phyloP scores from a whole-genome alignment of 2,797 vertebrate genomes.

The Pseudochromis fuscus region DNA sequence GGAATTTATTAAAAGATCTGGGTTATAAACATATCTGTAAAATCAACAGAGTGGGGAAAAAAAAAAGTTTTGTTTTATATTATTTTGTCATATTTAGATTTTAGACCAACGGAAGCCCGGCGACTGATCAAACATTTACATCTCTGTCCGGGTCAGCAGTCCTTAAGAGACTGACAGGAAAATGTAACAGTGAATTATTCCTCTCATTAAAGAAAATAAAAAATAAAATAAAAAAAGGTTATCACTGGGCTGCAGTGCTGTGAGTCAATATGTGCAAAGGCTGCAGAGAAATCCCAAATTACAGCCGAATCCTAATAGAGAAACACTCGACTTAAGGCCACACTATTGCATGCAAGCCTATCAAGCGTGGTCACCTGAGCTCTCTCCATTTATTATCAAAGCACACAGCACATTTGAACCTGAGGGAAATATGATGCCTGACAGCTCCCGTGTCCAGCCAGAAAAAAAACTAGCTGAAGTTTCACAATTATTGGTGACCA shows the following conservation, averaged over 20 bases:
- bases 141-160: slow-evolving; percentile 55
- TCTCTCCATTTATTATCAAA: slow-evolving; percentile 81
- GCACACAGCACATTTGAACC: slow-evolving; percentile 82
- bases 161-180: slow-evolving; percentile 55
- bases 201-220: slow-evolving; percentile 51
- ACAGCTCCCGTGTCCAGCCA: slow-evolving; percentile 77
- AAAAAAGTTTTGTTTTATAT: slow-evolving; percentile 42
- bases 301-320: slow-evolving; percentile 49
- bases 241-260: slow-evolving; percentile 21
- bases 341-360: slow-evolving; percentile 58
- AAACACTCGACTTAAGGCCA: slow-evolving; percentile 21
- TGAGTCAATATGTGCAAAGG: slow-evolving; percentile 38
- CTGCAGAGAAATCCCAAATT: slow-evolving; percentile 21
- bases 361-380: slow-evolving; percentile 78
- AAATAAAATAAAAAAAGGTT: slow-evolving; percentile 39
- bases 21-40: slow-evolving; percentile 67
- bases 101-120: slow-evolving; percentile 65
- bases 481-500: slow-evolving; percentile 84
- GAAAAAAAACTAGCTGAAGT: slow-evolving; percentile 82
- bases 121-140: slow-evolving; percentile 74
- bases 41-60: slow-evolving; percentile 43
- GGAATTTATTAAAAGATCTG: slow-evolving; percentile 76
- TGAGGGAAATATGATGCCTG: slow-evolving; percentile 82
- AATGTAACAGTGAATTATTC: slow-evolving; percentile 52
- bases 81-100: slow-evolving; percentile 54